Percentiles rank a stretch among this genome's conserved stretches.
Evolutionary conservation across 1,140 invertebrate genomes (phyloP).

Genomic region (Drosophila funebris): DNA sequence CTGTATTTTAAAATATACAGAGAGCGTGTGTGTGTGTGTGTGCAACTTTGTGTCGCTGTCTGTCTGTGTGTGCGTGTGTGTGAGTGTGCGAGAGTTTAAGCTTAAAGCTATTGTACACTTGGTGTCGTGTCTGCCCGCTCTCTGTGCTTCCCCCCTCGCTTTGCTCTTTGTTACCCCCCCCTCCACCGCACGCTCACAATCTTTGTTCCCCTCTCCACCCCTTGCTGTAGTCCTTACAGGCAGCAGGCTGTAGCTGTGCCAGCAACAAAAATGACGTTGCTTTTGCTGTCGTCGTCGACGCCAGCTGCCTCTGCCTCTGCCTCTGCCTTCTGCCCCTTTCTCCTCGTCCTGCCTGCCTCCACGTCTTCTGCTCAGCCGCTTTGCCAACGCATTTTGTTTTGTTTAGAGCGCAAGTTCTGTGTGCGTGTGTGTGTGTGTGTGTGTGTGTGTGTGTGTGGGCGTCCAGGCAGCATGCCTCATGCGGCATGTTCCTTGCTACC

Average conservation of each 20-base stretch:
- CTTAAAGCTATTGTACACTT: constrained; percentile 83
- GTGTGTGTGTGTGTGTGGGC: constrained; percentile 23
- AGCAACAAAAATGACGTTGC: constrained; percentile 65
- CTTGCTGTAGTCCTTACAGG: constrained; percentile 27
- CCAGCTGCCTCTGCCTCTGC: constrained; percentile 48
- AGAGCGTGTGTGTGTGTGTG: constrained; percentile 26
- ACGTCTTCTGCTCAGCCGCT: constrained; percentile 34
- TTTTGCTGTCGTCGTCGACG: constrained; percentile 69
- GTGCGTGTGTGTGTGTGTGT: constrained; percentile 13
- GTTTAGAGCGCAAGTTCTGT: constrained; percentile 73
- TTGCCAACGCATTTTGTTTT: constrained; percentile 80
- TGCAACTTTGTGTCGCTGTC: constrained; percentile 41
- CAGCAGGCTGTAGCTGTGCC: constrained; percentile 20
- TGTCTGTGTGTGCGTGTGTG: constrained; percentile 49
- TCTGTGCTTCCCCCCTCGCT: neutral
- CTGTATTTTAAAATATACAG: constrained; percentile 67
- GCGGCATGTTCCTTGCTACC: constrained; percentile 64
- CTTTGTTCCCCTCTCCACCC: neutral
- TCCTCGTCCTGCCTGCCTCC: neutral
- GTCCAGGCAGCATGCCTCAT: constrained; percentile 31
- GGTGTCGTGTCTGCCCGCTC: constrained; percentile 63
- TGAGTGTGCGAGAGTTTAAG: constrained; percentile 79
- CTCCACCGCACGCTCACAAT: neutral
- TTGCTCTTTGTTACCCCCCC: neutral
- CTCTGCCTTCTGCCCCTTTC: neutral